Base-by-base conservation (phyloP, 2,888 invertebrate genomes). In the Epistrophe grossulariae region DNA sequence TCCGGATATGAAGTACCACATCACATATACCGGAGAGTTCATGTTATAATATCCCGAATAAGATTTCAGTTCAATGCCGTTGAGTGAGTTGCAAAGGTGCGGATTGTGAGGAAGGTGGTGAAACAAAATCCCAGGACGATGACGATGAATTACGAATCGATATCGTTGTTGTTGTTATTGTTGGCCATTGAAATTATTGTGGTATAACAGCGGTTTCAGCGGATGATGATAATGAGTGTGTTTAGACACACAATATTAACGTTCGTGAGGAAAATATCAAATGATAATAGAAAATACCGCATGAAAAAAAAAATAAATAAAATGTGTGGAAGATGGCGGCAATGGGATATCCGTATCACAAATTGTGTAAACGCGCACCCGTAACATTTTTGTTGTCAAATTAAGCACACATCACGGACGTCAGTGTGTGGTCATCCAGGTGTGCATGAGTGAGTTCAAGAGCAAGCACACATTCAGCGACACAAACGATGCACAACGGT, bases 381-480 rank as follows among this genome's bases (percentile, higher is more conserved):
- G 48, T 48, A 64, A 64, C 60, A 87, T 87, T 87, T 87, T 82
- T 70, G 82, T 82, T 79, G 78, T 82, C 82, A 82, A 70, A 82
- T 87, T 82, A 82, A 72, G 74, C 73, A 70, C 74, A 82, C 71
- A 59, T 79, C 82, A 87, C 66, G 79, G 71, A 74, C 59, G 59
- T 35, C 45, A 55, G 52, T 52, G 52, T 52, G 76, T 62, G 68
- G 62, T 82, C 50, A 74, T 81, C 74, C 78, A 82, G 64, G 79
- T 82, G 74, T 82, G 82, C 71, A 82, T 71, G 79, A 74, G 60
- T 55, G 76, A 52, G 55, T 77, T 79, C 66, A 68, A 74, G 57
- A 79, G 57, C 79, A 45, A 52, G 43, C 28, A 45, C 45, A 55
- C 6, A 24, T 43, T 43, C 68, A 71, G 17, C 28, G 31, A 55